These are phyloP conservation scores for Semaprochilodus insignis DNA, from an alignment of 2,797 vertebrate species.

Conservation along the genomic window DNA sequence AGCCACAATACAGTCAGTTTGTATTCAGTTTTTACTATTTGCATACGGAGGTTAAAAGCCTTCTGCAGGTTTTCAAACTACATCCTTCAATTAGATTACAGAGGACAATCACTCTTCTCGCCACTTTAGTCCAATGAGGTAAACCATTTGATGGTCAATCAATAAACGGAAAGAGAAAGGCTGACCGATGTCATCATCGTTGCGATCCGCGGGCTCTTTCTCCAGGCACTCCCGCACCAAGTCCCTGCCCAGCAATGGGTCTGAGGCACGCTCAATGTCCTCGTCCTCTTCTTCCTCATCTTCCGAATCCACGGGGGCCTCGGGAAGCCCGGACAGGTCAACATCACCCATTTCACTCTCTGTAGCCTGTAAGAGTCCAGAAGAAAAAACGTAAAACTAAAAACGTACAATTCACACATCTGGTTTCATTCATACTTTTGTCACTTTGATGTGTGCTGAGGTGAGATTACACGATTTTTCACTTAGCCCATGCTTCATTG, in stretches of 20 bases:
- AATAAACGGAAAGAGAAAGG: not conserved
- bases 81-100: too few species aligned
- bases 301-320: conserved; percentile 95
- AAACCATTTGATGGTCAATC: not conserved
- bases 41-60: too few species aligned
- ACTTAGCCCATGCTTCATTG: too few species aligned
- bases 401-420: not conserved
- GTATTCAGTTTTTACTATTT: too few species aligned
- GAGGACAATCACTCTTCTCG: too few species aligned
- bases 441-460: not conserved
- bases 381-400: not conserved
- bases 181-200: conserved; percentile 95
- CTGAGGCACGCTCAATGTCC: conserved; percentile 91
- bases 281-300: conserved; percentile 95
- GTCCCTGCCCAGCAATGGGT: conserved; percentile 89
- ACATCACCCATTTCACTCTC: conserved; percentile 97
- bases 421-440: not conserved
- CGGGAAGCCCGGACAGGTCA: conserved; percentile 94
- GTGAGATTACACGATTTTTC: too few species aligned
- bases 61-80: too few species aligned
- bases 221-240: conserved; percentile 96
- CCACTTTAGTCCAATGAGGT: too few species aligned
- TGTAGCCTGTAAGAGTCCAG: conserved; percentile 81
- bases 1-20: not conserved
- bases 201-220: conserved; percentile 94